These are phyloP conservation scores for Xanthostigma xanthostigma DNA, from an alignment of 2,888 invertebrate genomes.

Conservation along the genomic window DNA sequence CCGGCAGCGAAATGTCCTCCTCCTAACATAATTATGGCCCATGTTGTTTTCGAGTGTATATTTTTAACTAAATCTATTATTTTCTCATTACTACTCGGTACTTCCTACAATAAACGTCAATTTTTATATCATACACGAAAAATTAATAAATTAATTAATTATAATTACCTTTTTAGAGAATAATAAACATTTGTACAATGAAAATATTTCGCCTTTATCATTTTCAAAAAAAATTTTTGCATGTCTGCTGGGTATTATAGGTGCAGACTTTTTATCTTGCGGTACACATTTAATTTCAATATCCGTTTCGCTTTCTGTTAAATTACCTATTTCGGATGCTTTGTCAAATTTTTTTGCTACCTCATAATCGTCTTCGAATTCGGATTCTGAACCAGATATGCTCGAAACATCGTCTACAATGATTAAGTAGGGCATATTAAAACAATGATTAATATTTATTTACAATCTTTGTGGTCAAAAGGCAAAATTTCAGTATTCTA, in stretches of 20 bases:
- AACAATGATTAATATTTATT: no score
- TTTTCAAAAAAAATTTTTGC: slow-evolving; percentile 64
- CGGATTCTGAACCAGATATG: slow-evolving; percentile 46
- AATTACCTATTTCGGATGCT: background rate
- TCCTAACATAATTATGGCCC: slow-evolving; percentile 69
- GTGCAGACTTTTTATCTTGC: background rate
- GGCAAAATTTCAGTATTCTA: background rate
- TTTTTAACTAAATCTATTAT: slow-evolving; percentile 23
- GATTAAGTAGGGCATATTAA: background rate
- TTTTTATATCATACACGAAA: no score
- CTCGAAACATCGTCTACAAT: slow-evolving; percentile 44
- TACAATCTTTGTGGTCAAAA: background rate
- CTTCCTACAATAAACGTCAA: slow-evolving; percentile 18
- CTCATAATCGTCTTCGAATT: slow-evolving; percentile 29
- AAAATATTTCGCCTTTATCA: slow-evolving; percentile 48
- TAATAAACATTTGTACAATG: slow-evolving; percentile 56
- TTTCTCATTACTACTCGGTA: slow-evolving; percentile 21
- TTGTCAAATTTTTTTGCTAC: slow-evolving; percentile 18
- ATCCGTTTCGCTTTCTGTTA: no score
- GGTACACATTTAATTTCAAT: no score
- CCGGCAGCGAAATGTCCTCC: slow-evolving; percentile 74
- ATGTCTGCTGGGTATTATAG: slow-evolving; percentile 35
- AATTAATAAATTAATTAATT: no score
- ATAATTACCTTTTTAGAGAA: slow-evolving; percentile 50
- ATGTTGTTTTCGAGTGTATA: slow-evolving; percentile 29